A percentile compares a stretch with the other conserved stretches of the same genome.
phyloP scores from a whole-genome alignment of 1,140 invertebrate species.

The Coelopa frigida region DNA sequence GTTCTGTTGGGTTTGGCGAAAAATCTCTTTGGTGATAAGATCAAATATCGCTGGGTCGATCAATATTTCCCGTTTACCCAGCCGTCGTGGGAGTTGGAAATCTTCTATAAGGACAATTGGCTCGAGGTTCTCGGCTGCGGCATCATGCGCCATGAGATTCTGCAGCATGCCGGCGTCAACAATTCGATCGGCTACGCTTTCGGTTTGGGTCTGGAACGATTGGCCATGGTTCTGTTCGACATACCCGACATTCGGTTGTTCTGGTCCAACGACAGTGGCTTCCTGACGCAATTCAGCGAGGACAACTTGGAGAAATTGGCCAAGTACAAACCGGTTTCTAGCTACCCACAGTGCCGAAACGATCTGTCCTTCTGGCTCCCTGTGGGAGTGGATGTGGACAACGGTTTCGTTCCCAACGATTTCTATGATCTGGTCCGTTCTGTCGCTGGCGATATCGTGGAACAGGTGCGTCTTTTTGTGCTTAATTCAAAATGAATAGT shows the following conservation, averaged over 20 bases:
- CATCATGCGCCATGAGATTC: constrained; percentile 86
- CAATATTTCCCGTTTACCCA: constrained; percentile 98
- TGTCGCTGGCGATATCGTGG: constrained; percentile 82
- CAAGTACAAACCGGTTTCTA: constrained; percentile 74
- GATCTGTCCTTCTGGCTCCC: constrained; percentile 98
- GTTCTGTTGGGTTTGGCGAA: constrained; percentile 67
- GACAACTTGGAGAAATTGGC: constrained; percentile 58
- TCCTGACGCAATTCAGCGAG: constrained; percentile 82
- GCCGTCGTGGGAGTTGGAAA: constrained; percentile 97
- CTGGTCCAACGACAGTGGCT: constrained; percentile 88
- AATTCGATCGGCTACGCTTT: constrained; percentile 97
- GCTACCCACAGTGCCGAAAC: constrained; percentile 82
- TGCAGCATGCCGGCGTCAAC: constrained; percentile 70
- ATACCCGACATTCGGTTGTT: constrained; percentile 96
- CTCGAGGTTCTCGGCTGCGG: constrained; percentile 96
- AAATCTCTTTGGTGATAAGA: constrained; percentile 76
- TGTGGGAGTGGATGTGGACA: constrained; percentile 46
- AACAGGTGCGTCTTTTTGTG: constrained; percentile 60
- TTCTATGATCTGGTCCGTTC: constrained; percentile 91
- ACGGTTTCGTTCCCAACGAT: constrained; percentile 70
- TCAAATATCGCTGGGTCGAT: constrained; percentile 60
- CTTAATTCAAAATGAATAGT: neutral
- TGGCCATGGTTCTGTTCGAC: constrained; percentile 92
- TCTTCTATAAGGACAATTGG: constrained; percentile 82
- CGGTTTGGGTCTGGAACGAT: constrained; percentile 89